Evolutionary conservation across 2,888 invertebrate species (phyloP).

Genomic region (Mythimna impura): DNA sequence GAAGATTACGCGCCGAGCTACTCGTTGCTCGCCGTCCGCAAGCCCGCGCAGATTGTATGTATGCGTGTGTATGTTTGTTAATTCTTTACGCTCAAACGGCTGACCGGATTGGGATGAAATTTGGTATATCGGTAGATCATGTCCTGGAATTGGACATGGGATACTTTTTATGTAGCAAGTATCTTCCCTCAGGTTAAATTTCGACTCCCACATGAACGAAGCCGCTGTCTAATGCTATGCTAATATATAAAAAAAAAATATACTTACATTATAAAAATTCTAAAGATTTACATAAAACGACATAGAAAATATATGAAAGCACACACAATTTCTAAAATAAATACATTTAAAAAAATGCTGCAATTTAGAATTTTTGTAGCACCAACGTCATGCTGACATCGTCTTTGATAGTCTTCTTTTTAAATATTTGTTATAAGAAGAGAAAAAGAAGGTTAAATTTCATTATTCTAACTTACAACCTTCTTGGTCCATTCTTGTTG

Average conservation of each 20-base stretch:
- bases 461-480: neutral
- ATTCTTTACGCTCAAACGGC: no score
- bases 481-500: neutral
- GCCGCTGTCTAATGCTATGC: no score
- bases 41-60: no score
- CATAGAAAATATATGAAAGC: conserved; percentile 9
- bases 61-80: no score
- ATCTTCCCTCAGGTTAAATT: no score
- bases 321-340: conserved; percentile 49
- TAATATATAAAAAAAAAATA: neutral
- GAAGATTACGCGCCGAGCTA: no score
- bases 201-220: no score
- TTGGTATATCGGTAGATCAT: no score
- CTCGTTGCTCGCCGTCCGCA: no score
- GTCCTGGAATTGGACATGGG: no score
- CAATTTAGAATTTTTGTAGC: conserved; percentile 48
- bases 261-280: conserved; percentile 54
- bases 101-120: no score
- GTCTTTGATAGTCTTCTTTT: conserved; percentile 4
- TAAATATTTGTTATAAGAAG: neutral
- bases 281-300: conserved; percentile 18
- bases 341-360: conserved; percentile 5
- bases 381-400: conserved; percentile 40
- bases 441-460: neutral
- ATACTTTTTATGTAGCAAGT: no score